Base-by-base conservation (phyloP, 2,797 vertebrate species). In the Sebastes reedi region DNA sequence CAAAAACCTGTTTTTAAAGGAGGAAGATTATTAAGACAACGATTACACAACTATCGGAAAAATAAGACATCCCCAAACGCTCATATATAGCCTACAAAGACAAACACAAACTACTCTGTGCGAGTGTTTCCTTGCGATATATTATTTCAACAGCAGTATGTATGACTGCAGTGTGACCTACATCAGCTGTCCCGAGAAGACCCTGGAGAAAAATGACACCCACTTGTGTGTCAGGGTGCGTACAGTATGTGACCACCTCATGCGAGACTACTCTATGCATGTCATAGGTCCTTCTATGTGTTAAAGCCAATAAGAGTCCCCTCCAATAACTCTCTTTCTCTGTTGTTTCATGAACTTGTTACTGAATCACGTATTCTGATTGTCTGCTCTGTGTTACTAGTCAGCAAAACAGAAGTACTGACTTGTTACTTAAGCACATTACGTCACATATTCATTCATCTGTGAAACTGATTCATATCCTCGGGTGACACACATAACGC, bases 371-470 rank as follows among this genome's bases (percentile, higher is more conserved):
- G 2, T 50, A 29, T 42, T 78, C 64, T 66, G 27, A 56, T 39
- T 65, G 64, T 13, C 59, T 66, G 67, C 42, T 72, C 52, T 59
- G 68, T 20, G 67, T 27, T 22, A 39, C 39, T 29, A 8, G 24
- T 60, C 8, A 75, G 55, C 29, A 30, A 69, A 72, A 79, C 6
- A 54, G 30, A 60, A 32, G 20, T 56, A 6, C 24, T 54, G 50
- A 42, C 67, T 42, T 46, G 54, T 82, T 58, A 71, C 69, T 74
- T 77, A 62, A 68, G 30, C 46, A 32, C 61, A 67, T 77, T 59
- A 73, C 22, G n/a, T 79, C 68, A 76, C 30, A 56, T 68, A 59
- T 68, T 77, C 56, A 46, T 24, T 70, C 18, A 56, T 77, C 65
- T 36, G 22, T 34, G 32, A 24, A 59, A 65, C 13, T 30, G 4